phyloP scores from a whole-genome alignment of 2,113 vertebrate species.

The Myrmophylax atrothorax region DNA sequence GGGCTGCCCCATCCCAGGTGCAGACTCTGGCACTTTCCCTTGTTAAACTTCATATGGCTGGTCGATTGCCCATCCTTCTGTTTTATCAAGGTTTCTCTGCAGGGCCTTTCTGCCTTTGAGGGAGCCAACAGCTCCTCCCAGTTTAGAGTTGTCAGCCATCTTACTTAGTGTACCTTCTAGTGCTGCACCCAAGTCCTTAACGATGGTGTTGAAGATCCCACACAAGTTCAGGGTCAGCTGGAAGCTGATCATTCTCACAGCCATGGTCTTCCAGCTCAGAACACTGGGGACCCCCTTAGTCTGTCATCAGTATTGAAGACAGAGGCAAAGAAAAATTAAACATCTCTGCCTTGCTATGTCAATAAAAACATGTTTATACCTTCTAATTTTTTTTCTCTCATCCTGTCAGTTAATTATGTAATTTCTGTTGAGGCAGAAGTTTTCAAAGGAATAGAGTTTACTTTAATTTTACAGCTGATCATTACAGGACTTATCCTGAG shows the following conservation, averaged over 20 bases:
- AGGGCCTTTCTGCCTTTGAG: neutral
- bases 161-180: neutral
- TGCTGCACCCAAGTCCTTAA: neutral
- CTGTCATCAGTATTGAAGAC: neutral
- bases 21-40: neutral
- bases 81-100: neutral
- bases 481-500: neutral
- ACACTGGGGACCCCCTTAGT: neutral
- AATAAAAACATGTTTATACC: neutral
- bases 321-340: neutral
- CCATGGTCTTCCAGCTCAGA: neutral
- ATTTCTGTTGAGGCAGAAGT: neutral
- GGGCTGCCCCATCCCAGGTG: neutral
- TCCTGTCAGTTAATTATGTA: neutral
- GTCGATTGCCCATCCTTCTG: neutral
- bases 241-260: neutral
- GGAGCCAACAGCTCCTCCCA: neutral
- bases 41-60: neutral
- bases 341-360: neutral
- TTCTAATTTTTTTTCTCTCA: neutral
- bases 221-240: neutral
- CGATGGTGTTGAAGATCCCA: neutral
- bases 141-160: no score
- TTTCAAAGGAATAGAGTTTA: neutral
- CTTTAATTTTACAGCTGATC: neutral